A percentile compares a stretch with the other conserved stretches of the same genome.
Conservation (phyloP, 1,140 invertebrate species). For the Euura lappo region DNA sequence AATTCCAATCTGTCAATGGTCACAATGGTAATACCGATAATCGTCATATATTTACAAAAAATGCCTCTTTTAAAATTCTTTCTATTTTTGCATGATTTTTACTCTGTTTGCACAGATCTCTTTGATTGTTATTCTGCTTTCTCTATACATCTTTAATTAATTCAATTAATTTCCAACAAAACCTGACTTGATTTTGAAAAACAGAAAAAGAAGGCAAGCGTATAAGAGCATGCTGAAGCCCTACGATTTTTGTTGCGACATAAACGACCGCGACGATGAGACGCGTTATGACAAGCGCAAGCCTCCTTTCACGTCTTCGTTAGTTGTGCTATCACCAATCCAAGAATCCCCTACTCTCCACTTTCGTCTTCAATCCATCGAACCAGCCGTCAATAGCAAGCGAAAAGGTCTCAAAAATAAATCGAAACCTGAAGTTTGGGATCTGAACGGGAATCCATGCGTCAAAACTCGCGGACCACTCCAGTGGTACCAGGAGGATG, state of each 20-base stretch:
- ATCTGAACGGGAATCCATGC: neutral
- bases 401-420: constrained; percentile 9
- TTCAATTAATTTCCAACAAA: neutral
- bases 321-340: constrained; percentile 16
- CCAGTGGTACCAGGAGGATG: constrained; percentile 32
- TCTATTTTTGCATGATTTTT: neutral
- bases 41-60: neutral
- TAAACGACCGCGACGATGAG: constrained; percentile 23
- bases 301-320: constrained; percentile 21
- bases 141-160: neutral
- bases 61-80: neutral
- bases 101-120: too few species aligned
- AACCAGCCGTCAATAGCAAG: constrained; percentile 9
- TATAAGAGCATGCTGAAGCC: constrained; percentile 19
- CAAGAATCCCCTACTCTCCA: constrained; percentile 32
- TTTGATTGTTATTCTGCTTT: neutral
- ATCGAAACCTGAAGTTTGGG: neutral
- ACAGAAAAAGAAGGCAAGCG: neutral
- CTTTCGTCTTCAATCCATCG: constrained; percentile 25
- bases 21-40: neutral
- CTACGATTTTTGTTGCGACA: constrained; percentile 32
- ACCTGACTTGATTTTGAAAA: neutral
- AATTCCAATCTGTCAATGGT: neutral
- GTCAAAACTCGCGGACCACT: constrained; percentile 1
- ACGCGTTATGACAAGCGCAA: constrained; percentile 26